phyloP scores from a whole-genome alignment of 2,888 invertebrate species.

The Apamea epomidion region DNA sequence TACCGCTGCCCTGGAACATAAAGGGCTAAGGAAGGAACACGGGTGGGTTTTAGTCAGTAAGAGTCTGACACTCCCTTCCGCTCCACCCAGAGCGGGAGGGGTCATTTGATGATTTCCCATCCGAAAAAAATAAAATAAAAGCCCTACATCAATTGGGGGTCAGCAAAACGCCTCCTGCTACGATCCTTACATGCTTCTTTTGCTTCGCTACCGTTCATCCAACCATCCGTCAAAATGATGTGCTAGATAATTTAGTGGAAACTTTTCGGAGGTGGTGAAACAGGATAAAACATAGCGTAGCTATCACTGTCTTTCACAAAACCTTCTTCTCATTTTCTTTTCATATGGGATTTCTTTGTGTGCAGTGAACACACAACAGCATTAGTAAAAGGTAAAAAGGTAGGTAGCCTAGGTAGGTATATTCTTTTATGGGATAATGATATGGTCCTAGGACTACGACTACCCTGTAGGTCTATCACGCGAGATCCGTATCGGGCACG shows the following conservation, averaged over 20 bases:
- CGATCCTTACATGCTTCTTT: no score
- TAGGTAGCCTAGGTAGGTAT: background rate
- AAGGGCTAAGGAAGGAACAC: no score
- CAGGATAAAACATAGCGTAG: background rate
- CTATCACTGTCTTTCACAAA: background rate
- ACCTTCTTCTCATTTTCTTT: background rate
- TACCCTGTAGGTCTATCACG: constrained; percentile 48
- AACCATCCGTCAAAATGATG: background rate
- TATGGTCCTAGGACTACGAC: constrained; percentile 16
- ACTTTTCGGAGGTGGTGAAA: background rate
- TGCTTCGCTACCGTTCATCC: no score
- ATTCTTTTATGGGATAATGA: constrained; percentile 20
- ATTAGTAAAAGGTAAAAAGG: background rate
- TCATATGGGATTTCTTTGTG: background rate
- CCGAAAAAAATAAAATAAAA: no score
- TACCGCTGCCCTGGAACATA: no score
- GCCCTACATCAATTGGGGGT: no score
- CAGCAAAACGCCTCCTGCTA: no score
- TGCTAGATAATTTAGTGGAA: background rate
- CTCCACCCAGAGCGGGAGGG: no score
- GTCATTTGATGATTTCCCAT: no score
- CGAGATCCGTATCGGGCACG: constrained; percentile 60
- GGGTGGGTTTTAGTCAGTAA: no score
- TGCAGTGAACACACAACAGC: background rate
- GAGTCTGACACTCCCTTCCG: no score